phyloP scores from a whole-genome alignment of 2,797 vertebrate species.

The Argyrosomus regius region DNA sequence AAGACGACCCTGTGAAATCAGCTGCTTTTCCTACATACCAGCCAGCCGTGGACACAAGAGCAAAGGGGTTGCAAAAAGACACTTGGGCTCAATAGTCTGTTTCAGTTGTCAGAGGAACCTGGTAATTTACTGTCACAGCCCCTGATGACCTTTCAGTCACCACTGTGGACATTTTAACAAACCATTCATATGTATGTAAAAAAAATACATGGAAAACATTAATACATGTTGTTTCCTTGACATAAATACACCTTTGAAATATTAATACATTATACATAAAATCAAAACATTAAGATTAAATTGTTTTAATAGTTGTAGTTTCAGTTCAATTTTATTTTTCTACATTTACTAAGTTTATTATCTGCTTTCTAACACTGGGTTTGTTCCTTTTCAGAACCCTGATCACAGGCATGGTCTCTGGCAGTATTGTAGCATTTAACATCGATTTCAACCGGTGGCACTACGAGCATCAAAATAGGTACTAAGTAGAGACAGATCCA shows the following conservation, averaged over 20 bases:
- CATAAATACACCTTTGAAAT: not conserved
- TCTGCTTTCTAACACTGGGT: not conserved
- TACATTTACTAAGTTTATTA: not conserved
- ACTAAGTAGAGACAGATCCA: slow-evolving; percentile 80
- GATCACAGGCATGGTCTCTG: slow-evolving; percentile 98
- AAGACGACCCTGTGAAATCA: slow-evolving; percentile 79
- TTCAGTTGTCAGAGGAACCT: slow-evolving; percentile 48
- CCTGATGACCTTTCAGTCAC: slow-evolving; percentile 56
- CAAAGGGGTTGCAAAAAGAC: slow-evolving; percentile 42
- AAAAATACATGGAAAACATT: slow-evolving; percentile 5
- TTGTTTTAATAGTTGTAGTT: not conserved
- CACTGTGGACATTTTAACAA: slow-evolving; percentile 47
- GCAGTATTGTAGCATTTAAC: slow-evolving; percentile 99
- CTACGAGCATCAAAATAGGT: slow-evolving; percentile 98
- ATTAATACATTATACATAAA: not conserved
- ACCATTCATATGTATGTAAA: slow-evolving; percentile 29
- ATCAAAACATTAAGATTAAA: not conserved
- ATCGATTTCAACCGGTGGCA: slow-evolving; percentile 99
- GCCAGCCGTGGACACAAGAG: slow-evolving; percentile 48
- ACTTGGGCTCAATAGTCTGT: slow-evolving; percentile 43
- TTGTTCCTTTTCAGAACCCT: slow-evolving; percentile 89
- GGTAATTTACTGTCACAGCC: slow-evolving; percentile 59
- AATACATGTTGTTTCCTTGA: not conserved
- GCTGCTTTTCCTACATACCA: slow-evolving; percentile 76
- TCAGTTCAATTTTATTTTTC: not conserved